Evolutionary conservation across 2,797 vertebrate genomes (phyloP).

Genomic region (Tenualosa ilisha): DNA sequence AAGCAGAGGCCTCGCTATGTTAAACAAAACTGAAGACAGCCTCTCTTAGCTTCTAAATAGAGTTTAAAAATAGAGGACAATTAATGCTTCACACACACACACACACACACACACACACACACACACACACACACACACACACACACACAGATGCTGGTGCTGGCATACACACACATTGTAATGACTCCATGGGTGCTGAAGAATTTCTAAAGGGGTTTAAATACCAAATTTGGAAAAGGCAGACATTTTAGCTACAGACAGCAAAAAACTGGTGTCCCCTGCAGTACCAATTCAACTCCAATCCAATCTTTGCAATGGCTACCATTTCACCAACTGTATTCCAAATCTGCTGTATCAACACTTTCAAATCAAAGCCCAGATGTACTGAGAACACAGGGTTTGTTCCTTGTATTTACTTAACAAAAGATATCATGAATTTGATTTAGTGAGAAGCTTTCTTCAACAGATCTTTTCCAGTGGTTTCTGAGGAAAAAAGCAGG

Average conservation of each 20-base stretch:
- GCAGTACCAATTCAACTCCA: not conserved
- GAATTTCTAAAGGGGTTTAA: not conserved
- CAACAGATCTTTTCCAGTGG: not conserved
- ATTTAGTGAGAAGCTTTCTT: not conserved
- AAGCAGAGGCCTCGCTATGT: not conserved
- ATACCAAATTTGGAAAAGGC: not conserved
- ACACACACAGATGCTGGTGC: slow-evolving; percentile 18
- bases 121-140: slow-evolving; percentile 4
- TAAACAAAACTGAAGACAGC: not conserved
- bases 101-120: not conserved
- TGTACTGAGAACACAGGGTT: not conserved
- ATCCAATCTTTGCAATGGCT: not conserved
- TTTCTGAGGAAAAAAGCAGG: not conserved
- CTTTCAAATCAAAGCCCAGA: not conserved
- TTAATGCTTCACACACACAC: slow-evolving; percentile 6
- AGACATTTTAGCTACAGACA: not conserved
- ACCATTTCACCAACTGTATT: not conserved
- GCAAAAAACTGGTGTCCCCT: not conserved
- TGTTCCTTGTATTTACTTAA: not conserved
- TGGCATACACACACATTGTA: not conserved
- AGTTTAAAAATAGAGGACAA: slow-evolving; percentile 21
- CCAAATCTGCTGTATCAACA: not conserved
- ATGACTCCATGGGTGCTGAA: not conserved
- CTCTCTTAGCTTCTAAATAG: not conserved
- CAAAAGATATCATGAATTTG: not conserved